phyloP scores from a whole-genome alignment of 2,113 vertebrate genomes.

The Puntigrus tetrazona region DNA sequence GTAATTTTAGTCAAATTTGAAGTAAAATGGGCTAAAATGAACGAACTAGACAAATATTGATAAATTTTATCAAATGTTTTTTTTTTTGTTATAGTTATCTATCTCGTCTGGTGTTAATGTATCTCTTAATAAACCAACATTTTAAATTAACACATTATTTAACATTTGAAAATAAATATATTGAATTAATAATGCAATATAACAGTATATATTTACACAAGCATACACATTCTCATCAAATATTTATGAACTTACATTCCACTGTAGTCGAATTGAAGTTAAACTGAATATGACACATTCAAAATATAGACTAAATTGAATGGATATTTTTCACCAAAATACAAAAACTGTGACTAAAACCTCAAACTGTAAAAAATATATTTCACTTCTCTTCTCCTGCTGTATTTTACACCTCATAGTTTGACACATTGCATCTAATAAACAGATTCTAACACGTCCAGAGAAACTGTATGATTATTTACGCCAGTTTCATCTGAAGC shows the following conservation, averaged over 20 bases:
- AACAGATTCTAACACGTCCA: background rate
- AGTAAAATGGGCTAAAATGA: background rate
- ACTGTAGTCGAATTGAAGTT: background rate
- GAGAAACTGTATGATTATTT: slow-evolving; percentile 2
- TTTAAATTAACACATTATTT: too few relatives aligned
- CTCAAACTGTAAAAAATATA: too few relatives aligned
- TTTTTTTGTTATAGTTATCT: background rate
- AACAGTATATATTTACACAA: background rate
- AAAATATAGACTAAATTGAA: background rate
- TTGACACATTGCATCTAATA: slow-evolving; percentile 21
- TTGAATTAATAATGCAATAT: background rate
- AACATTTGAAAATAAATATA: too few relatives aligned
- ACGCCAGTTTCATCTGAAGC: slow-evolving; percentile 1
- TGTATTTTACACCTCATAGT: slow-evolving; percentile 2
- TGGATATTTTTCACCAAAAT: too few relatives aligned
- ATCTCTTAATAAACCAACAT: too few relatives aligned
- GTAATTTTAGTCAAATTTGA: background rate
- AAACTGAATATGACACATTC: background rate
- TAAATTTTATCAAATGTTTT: background rate
- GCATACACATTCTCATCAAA: background rate
- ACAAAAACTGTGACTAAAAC: too few relatives aligned
- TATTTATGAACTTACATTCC: background rate
- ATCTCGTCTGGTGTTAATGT: background rate
- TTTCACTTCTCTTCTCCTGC: background rate
- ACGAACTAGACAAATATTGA: background rate